These are phyloP conservation scores for Dasyurus viverrinus DNA, from an alignment of 2,113 vertebrate species.

Conservation along the genomic window DNA sequence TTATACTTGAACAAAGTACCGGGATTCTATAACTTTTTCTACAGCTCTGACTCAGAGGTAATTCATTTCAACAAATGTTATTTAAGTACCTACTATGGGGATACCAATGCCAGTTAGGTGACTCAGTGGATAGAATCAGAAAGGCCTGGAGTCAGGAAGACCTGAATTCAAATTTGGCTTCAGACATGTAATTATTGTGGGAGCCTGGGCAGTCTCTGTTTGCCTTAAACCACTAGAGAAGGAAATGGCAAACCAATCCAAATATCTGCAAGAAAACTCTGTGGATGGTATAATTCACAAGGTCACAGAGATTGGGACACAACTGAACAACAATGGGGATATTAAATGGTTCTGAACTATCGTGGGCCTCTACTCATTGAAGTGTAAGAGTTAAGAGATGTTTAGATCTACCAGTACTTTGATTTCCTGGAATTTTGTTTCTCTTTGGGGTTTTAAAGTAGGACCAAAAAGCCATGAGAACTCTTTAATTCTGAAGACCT, in stretches of 20 bases:
- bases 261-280: not conserved
- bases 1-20: conserved; percentile 93
- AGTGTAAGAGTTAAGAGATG: fast-evolving
- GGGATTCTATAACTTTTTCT: conserved; percentile 95
- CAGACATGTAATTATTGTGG: not conserved
- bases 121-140: not conserved
- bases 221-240: not conserved
- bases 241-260: not conserved
- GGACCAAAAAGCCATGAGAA: not conserved
- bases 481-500: not conserved
- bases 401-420: fast-evolving
- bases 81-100: not conserved
- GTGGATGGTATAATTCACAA: not conserved
- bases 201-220: not conserved
- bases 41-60: conserved; percentile 94
- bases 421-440: not conserved
- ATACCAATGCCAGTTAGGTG: not conserved
- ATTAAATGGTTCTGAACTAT: not conserved
- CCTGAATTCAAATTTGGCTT: not conserved
- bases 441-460: fast-evolving
- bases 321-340: not conserved
- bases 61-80: not conserved
- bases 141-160: not conserved
- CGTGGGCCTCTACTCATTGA: not conserved
- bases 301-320: no score